phyloP scores from a whole-genome alignment of 1,140 invertebrate genomes.

The Drosophila gunungcola region DNA sequence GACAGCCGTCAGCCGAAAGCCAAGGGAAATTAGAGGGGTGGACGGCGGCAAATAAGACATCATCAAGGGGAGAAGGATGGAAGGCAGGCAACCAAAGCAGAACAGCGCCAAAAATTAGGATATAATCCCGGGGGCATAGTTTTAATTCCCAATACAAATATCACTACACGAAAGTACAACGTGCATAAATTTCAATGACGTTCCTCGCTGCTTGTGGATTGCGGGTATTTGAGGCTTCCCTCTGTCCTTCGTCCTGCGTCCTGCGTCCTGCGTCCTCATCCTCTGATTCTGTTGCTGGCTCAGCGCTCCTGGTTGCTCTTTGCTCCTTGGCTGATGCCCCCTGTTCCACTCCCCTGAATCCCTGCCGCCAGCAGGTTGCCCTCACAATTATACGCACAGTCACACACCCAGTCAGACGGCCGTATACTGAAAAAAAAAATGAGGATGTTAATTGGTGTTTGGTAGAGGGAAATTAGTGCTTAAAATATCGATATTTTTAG shows the following conservation, averaged over 20 bases:
- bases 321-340: constrained; percentile 26
- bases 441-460: not conserved
- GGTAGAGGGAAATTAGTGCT: no score
- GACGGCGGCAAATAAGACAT: constrained; percentile 11
- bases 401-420: constrained; percentile 53
- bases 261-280: constrained; percentile 2
- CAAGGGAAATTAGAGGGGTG: constrained; percentile 6
- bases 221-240: constrained; percentile 25
- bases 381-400: constrained; percentile 79
- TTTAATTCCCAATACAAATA: constrained; percentile 84
- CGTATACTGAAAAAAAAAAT: constrained; percentile 13
- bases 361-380: constrained; percentile 48
- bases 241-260: not conserved
- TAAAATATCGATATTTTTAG: no score
- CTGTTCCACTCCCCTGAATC: constrained; percentile 6
- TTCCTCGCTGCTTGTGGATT: constrained; percentile 47
- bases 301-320: constrained; percentile 46
- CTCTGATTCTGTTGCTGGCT: constrained; percentile 45
- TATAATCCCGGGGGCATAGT: constrained; percentile 81
- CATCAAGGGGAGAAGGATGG: constrained; percentile 10
- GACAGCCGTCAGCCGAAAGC: constrained; percentile 1
- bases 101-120: constrained; percentile 72
- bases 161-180: constrained; percentile 82
- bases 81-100: constrained; percentile 34
- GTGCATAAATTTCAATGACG: constrained; percentile 83